phyloP scores from a whole-genome alignment of 2,113 vertebrate species.

The Triplophysa tibetana region DNA sequence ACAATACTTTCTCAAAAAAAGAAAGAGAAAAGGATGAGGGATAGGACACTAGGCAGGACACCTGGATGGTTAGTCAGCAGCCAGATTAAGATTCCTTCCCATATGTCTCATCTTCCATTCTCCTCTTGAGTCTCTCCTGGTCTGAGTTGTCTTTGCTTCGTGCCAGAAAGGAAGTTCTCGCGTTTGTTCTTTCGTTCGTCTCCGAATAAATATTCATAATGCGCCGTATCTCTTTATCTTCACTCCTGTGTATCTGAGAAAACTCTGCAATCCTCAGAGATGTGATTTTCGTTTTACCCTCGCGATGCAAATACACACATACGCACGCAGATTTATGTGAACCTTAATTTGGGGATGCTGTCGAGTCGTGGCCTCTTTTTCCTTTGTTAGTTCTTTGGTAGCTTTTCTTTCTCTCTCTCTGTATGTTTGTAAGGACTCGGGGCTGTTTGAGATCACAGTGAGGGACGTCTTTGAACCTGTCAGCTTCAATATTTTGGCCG shows the following conservation, averaged over 20 bases:
- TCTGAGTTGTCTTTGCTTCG: conserved; percentile 37
- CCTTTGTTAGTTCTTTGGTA: not conserved
- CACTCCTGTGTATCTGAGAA: conserved; percentile 19
- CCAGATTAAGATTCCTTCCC: conserved; percentile 27
- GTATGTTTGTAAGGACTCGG: not conserved
- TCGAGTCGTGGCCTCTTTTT: not conserved
- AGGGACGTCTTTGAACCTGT: not conserved
- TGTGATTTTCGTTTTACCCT: conserved; percentile 33
- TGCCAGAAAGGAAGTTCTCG: conserved; percentile 29
- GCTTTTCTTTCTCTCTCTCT: not conserved
- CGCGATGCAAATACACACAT: conserved; percentile 7
- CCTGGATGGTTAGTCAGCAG: conserved; percentile 31
- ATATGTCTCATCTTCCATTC: conserved; percentile 26
- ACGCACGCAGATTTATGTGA: not conserved
- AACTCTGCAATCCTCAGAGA: conserved; percentile 31
- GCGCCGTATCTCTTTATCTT: conserved; percentile 29
- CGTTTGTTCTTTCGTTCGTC: conserved; percentile 40
- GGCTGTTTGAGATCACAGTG: not conserved
- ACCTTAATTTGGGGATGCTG: not conserved
- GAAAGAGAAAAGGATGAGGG: not conserved
- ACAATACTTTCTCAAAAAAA: not conserved
- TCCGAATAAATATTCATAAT: conserved; percentile 53
- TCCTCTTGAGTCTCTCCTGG: conserved; percentile 33
- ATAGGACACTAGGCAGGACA: conserved; percentile 25
- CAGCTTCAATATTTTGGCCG: conserved; percentile 7